Percentiles rank a stretch among this genome's conserved stretches.
Conservation (phyloP, 2,888 invertebrate genomes). For the Dryobota labecula region DNA sequence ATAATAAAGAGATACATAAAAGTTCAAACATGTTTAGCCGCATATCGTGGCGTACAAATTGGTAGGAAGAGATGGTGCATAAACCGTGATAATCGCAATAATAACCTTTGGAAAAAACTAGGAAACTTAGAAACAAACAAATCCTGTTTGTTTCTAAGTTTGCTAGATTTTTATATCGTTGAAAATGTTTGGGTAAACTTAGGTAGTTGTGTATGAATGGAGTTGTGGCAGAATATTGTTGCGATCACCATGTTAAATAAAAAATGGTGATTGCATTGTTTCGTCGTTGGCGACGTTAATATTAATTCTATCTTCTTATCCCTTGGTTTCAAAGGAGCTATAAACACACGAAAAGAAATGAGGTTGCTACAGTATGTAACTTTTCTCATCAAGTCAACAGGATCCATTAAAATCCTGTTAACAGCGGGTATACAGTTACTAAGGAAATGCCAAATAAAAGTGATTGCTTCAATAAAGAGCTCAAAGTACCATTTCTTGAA, state of each 20-base stretch:
- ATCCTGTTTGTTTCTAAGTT: neutral
- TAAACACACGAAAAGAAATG: neutral
- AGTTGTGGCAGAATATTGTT: neutral
- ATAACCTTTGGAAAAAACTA: no score
- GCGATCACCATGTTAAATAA: neutral
- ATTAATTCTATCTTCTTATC: neutral
- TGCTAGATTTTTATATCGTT: neutral
- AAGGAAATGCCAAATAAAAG: neutral
- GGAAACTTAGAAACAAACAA: no score
- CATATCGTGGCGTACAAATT: no score
- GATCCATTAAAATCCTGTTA: slow-evolving; percentile 27
- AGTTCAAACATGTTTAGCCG: no score
- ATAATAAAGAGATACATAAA: no score
- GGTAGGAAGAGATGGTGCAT: no score
- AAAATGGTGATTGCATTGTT: neutral
- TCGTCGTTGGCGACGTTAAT: neutral
- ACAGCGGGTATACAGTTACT: neutral
- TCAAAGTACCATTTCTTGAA: slow-evolving; percentile 9
- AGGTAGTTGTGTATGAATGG: neutral
- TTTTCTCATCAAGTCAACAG: neutral
- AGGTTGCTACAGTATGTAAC: neutral
- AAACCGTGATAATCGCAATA: no score
- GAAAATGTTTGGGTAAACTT: neutral
- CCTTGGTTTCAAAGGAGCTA: neutral
- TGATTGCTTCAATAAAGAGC: slow-evolving; percentile 5